Evolutionary conservation across 2,888 invertebrate genomes (phyloP), one percentile per base, ranked within the genome.

Genomic region (Sinelater perroti): DNA sequence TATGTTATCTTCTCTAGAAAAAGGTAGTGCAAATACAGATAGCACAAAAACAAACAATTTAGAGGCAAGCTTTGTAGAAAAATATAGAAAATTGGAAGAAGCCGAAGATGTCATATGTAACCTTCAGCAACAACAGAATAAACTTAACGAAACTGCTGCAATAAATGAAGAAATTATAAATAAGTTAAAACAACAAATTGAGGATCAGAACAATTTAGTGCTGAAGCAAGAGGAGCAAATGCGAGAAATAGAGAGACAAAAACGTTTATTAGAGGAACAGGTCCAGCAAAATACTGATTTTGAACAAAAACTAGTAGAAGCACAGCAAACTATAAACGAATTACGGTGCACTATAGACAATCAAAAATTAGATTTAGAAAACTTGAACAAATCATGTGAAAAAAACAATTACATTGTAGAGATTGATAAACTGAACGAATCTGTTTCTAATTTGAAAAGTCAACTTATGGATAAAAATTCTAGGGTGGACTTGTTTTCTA

Each of bases 1-100:
- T 62, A 76, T 88, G 16, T 67, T 85, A 26, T 81, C 82, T 63
- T 85, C 84, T 78, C 78, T 84, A 1, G 14, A 10, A 20, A 46
- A 52, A 38, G 8, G 10, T 33, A 10, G 3, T 17, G 10, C 24
- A 3, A 13, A 3, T 7, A 11, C 20, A 17, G 3, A 3, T 24
- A n/a, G n/a, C n/a, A n/a, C n/a, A n/a, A 24, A 30, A 2, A 11
- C 40, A 11, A 38, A 46, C 18, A 38, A 36, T 14, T 46, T 60
- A 31, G 31, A 56, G 49, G 7, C 17, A 13, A 54, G 40, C 20
- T 10, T 54, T 8, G 16, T 38, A 40, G 33, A 57, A 31, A 17
- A 18, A 7, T 17, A 4, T 2, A 28, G 17, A 24, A 18, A 50
- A 36, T 13, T 50, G 1, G 38, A 36, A 18, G 14, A 11, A 38